These are phyloP conservation scores for Drosophila setifemur DNA, from an alignment of 1,140 invertebrate species.

Conservation along the genomic window DNA sequence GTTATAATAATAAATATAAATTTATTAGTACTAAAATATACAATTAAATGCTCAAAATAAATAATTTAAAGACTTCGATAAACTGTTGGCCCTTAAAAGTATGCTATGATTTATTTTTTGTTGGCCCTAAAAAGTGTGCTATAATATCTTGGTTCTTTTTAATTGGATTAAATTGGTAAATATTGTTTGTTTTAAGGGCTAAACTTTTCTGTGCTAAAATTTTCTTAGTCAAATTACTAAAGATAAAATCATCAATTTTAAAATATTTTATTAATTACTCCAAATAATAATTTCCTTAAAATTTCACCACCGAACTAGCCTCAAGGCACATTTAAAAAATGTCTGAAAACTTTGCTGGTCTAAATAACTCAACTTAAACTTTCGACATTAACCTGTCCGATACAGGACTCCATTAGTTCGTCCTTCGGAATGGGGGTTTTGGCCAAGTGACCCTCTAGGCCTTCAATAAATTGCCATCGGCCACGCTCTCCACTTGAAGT, in stretches of 20 bases:
- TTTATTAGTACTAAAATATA: too few species aligned
- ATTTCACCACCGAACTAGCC: background rate
- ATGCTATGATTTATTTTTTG: too few species aligned
- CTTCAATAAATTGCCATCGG: conserved; percentile 20
- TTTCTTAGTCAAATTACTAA: too few species aligned
- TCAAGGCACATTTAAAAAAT: background rate
- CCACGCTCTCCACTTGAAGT: conserved; percentile 6
- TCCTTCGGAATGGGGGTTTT: background rate
- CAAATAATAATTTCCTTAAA: background rate
- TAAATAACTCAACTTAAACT: conserved; percentile 15
- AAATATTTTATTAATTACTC: background rate
- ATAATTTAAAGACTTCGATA: too few species aligned
- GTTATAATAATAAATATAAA: too few species aligned
- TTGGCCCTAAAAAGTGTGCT: too few species aligned
- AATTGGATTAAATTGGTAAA: too few species aligned
- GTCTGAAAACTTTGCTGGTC: background rate
- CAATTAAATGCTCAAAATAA: too few species aligned
- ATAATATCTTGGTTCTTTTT: too few species aligned
- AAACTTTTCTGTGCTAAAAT: too few species aligned
- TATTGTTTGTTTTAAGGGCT: too few species aligned
- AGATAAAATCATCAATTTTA: background rate
- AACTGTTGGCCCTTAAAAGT: too few species aligned
- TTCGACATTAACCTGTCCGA: conserved; percentile 23
- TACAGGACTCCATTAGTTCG: conserved; percentile 5
- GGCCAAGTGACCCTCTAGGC: conserved; percentile 1